Percentiles rank a stretch among this genome's conserved stretches.
phyloP scores from a whole-genome alignment of 2,797 vertebrate species.

The Eptatretus atami region DNA sequence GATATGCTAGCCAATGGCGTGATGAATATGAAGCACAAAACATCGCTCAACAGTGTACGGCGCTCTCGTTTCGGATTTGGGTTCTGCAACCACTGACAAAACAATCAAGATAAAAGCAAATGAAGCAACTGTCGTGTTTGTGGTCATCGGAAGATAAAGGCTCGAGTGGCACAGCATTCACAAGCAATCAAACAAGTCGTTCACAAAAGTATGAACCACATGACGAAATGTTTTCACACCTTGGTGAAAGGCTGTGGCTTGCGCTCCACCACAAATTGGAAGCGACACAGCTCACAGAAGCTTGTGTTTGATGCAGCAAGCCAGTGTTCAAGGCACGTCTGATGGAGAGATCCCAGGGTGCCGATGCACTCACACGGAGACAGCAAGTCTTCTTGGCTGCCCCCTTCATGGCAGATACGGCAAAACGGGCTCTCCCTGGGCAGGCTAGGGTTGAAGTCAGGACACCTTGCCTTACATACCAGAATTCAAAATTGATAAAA shows the following conservation, averaged over 20 bases:
- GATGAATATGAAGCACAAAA: constrained; percentile 83
- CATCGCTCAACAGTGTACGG: constrained; percentile 67
- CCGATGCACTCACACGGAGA: constrained; percentile 69
- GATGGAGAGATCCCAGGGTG: constrained; percentile 61
- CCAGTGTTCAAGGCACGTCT: constrained; percentile 83
- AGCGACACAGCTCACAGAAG: constrained; percentile 87
- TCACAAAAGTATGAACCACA: too few relatives aligned
- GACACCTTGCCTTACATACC: too few relatives aligned
- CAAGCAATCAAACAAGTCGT: too few relatives aligned
- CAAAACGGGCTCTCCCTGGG: constrained; percentile 64
- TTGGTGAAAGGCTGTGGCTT: constrained; percentile 48
- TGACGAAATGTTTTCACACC: constrained; percentile 18
- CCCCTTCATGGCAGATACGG: constrained; percentile 75
- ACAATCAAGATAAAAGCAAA: background rate
- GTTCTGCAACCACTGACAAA: constrained; percentile 49
- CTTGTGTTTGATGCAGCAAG: constrained; percentile 84
- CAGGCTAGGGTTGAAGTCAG: background rate
- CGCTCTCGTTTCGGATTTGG: constrained; percentile 61
- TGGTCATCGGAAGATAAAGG: too few relatives aligned
- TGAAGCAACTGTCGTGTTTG: too few relatives aligned
- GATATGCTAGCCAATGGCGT: constrained; percentile 64
- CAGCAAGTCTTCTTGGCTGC: constrained; percentile 34
- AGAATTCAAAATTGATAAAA: too few relatives aligned
- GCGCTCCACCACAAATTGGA: constrained; percentile 61
- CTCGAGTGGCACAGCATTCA: too few relatives aligned